Base-by-base conservation (phyloP, 2,888 invertebrate species). In the Morpho helenor region DNA sequence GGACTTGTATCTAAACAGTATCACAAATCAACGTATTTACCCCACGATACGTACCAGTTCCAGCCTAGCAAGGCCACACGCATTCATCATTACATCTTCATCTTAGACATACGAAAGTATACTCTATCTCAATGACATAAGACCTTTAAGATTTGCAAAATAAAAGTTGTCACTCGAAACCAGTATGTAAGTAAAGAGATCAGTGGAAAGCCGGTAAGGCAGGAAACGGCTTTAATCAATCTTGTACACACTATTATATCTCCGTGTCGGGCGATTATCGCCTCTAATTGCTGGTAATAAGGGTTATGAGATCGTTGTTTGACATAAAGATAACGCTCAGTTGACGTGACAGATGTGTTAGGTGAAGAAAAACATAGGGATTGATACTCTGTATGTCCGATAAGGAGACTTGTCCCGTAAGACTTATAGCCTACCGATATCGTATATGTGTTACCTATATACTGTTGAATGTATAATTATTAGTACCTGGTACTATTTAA, bases 161-260 rank as follows among this genome's bases (percentile, higher is more conserved):
- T 61, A 60, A 66, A 65, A 52, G 31, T 64, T 62, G 59, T 52
- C 52, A 43, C 59, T 44, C 49, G 53, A 64, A 72, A 69, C 66
- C 66, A 65, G 70, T 70, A 74, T 68, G 68, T 71, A 65, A 73
- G 74, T 75, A 76, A 76, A 73, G 72, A 72, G 77, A 73, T 68
- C 75, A 74, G 71, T 76, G 70, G 74, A 76, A 77, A 75, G 74
- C 68, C 67, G 61, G 66, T 61, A 63, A 69, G 64, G 68, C 66
- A 79, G 69, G 68, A 69, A 71, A 76, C 77, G 70, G 66, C 65
- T 68, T 70, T 73, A 73, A 76, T 78, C 73, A 75, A 74, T 73
- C 72, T 74, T 67, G 31, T 31, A 31, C 31, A 60, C 64, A 58
- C 64, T 60, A 52, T n/a, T 56, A 43, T 52, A 64, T 59, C 49